Conservation (phyloP, 2,888 invertebrate species). For the Cephus pulcher region DNA sequence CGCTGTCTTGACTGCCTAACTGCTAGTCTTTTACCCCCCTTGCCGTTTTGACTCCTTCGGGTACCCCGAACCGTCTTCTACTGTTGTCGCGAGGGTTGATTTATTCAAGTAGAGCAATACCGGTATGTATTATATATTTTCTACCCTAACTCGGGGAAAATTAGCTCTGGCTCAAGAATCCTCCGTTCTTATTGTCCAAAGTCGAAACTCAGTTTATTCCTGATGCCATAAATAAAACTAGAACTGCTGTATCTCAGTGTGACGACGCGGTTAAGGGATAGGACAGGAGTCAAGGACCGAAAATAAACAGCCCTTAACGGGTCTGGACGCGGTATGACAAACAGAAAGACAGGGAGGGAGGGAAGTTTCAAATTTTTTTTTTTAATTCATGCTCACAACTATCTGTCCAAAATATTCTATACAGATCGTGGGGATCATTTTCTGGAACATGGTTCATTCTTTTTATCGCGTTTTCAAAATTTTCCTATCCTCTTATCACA, state of each 20-base stretch:
- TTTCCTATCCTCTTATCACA: background rate
- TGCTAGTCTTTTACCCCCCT: background rate
- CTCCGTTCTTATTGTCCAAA: background rate
- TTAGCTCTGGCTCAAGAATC: background rate
- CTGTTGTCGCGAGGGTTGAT: conserved; percentile 32
- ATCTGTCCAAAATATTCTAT: background rate
- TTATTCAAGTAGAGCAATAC: conserved; percentile 54
- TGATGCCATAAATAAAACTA: conserved; percentile 5
- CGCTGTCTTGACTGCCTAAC: background rate
- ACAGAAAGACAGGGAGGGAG: background rate
- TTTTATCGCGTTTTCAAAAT: background rate
- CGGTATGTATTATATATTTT: conserved; percentile 28
- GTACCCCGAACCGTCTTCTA: background rate
- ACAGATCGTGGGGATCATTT: background rate
- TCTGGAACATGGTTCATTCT: background rate
- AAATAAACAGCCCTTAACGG: conserved; percentile 22
- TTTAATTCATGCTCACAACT: background rate
- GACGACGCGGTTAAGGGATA: conserved; percentile 6
- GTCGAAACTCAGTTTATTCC: background rate
- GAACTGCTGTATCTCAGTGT: background rate
- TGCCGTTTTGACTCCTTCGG: conserved; percentile 4
- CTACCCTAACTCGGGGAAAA: conserved; percentile 15
- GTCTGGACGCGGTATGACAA: conserved; percentile 10
- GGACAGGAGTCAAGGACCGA: conserved; percentile 16
- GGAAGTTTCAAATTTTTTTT: background rate